Evolutionary conservation across 2,113 vertebrate genomes (phyloP).

Genomic region (Dicrurus megarhynchus): DNA sequence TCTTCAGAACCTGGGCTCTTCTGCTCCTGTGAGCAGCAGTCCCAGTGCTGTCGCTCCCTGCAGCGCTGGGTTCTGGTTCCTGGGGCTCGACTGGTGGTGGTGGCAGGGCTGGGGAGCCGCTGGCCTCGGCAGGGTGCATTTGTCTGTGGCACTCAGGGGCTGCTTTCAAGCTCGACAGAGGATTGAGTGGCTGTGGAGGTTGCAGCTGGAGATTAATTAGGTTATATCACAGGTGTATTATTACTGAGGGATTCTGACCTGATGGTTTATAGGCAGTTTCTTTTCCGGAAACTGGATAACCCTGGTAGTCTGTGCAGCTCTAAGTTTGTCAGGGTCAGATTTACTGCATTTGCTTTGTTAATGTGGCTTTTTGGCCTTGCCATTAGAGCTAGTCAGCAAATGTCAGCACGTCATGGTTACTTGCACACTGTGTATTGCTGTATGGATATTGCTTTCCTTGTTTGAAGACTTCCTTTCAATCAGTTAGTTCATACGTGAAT

Average conservation of each 20-base stretch:
- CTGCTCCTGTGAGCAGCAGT: not conserved
- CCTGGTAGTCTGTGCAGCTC: not conserved
- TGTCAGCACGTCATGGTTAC: not conserved
- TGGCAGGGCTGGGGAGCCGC: not conserved
- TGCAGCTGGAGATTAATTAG: not conserved
- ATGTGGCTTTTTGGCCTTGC: not conserved
- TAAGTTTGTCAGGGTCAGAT: not conserved
- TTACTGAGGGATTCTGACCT: not conserved
- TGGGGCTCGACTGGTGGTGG: not conserved
- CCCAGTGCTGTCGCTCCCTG: not conserved
- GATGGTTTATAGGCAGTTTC: not conserved
- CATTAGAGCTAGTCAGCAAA: not conserved
- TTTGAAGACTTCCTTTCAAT: not conserved
- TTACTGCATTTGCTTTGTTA: not conserved
- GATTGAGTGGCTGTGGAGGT: not conserved
- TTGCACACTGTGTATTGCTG: not conserved
- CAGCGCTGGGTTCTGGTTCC: not conserved
- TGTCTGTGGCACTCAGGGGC: not conserved
- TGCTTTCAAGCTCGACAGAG: not conserved
- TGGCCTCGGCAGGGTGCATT: not conserved
- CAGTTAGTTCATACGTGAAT: not conserved
- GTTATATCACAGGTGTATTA: not conserved
- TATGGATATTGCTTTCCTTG: not conserved
- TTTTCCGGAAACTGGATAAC: not conserved
- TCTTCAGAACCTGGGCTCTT: not conserved